These are phyloP conservation scores for Psophia crepitans DNA, from an alignment of 2,113 vertebrate genomes.

Conservation along the genomic window DNA sequence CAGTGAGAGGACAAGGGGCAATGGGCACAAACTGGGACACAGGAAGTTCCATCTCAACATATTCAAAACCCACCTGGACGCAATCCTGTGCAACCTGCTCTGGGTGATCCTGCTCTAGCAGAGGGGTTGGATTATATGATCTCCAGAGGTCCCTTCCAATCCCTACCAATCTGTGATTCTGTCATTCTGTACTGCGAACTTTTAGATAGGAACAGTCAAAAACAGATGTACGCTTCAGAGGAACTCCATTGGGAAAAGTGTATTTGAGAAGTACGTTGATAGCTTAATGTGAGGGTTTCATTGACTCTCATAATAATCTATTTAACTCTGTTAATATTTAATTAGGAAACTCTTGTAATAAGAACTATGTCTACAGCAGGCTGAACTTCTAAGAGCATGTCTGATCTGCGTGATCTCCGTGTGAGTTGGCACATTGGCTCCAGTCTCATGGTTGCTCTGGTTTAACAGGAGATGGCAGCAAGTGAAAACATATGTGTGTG, in stretches of 20 bases:
- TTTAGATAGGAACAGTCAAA: neutral
- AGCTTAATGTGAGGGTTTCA: neutral
- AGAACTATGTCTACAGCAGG: neutral
- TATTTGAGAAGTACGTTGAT: neutral
- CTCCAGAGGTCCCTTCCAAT: too few species aligned
- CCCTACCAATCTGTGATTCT: too few species aligned
- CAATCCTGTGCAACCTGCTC: too few species aligned
- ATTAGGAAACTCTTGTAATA: neutral
- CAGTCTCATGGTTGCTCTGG: neutral
- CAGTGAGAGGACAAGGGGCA: too few species aligned
- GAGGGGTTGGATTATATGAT: too few species aligned
- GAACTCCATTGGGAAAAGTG: neutral
- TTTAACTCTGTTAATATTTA: neutral
- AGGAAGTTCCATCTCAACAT: too few species aligned
- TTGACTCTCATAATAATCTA: neutral
- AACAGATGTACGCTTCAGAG: neutral
- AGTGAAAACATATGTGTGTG: neutral
- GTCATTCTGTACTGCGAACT: neutral
- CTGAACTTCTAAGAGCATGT: neutral
- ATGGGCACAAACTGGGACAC: too few species aligned
- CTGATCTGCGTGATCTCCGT: neutral
- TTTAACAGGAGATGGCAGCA: neutral
- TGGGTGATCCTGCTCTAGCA: too few species aligned
- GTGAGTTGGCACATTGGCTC: neutral
- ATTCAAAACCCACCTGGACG: too few species aligned